Percentiles rank a stretch among this genome's conserved stretches.
Evolutionary conservation across 2,797 vertebrate species (phyloP).

Genomic region (Pygocentrus nattereri): DNA sequence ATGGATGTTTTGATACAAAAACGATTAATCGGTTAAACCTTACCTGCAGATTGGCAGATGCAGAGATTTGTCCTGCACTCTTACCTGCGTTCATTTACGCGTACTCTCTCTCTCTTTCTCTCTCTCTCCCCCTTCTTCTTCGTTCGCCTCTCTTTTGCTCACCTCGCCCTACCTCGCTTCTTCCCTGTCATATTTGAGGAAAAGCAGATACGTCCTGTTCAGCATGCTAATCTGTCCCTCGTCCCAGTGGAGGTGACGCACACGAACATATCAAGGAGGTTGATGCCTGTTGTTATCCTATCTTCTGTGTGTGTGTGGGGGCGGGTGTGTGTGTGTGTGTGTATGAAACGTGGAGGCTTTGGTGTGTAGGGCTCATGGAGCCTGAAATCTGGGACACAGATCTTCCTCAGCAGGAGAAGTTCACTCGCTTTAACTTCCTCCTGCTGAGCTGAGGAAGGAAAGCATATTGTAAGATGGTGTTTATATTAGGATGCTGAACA

Average conservation of each 20-base stretch:
- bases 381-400: constrained; percentile 36
- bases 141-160: neutral
- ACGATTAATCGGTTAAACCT: no score
- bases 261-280: constrained; percentile 20
- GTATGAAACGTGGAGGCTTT: constrained; percentile 20
- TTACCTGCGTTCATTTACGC: no score
- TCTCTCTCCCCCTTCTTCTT: neutral
- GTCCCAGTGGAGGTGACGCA: constrained; percentile 37
- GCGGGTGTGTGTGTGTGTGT: no score
- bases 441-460: neutral
- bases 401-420: neutral
- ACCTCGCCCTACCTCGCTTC: neutral
- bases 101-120: no score
- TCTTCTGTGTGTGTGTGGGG: constrained; percentile 16
- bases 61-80: no score
- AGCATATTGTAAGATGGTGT: neutral
- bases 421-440: neutral
- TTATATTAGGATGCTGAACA: neutral
- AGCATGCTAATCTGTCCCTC: constrained; percentile 25
- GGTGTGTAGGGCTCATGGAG: neutral
- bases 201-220: constrained; percentile 39
- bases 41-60: no score
- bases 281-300: neutral
- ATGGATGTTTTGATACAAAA: no score
- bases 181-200: constrained; percentile 28